phyloP scores from a whole-genome alignment of 2,113 vertebrate species.

The Corynorhinus townsendii region DNA sequence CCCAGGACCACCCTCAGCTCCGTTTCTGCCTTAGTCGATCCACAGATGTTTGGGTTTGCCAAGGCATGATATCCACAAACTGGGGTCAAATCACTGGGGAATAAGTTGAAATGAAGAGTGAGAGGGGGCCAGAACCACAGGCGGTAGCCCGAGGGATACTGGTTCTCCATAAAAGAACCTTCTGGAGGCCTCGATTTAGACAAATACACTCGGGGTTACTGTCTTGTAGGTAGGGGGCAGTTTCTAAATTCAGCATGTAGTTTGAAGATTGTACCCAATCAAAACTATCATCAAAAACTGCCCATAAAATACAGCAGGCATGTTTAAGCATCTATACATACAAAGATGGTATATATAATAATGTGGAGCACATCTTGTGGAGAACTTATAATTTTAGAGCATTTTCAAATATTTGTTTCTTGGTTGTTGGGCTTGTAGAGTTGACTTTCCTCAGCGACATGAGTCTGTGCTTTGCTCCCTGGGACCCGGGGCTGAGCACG shows the following conservation, averaged over 20 bases:
- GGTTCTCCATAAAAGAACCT: not conserved
- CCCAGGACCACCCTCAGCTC: not conserved
- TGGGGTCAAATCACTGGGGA: not conserved
- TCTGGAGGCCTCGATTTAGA: not conserved
- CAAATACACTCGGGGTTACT: not conserved
- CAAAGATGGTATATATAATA: not conserved
- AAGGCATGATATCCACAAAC: not conserved
- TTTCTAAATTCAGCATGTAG: not conserved
- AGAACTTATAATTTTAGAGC: not conserved
- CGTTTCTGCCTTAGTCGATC: not conserved
- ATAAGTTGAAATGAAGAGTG: not conserved
- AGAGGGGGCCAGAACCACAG: not conserved
- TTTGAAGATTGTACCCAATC: not conserved
- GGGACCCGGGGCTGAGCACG: too few species aligned
- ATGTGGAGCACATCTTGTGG: not conserved
- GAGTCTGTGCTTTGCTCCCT: not conserved
- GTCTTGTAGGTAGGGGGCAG: not conserved
- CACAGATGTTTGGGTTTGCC: not conserved
- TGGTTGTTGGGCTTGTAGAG: not conserved
- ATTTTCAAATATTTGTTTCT: not conserved
- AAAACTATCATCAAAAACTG: not conserved
- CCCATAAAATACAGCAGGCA: not conserved
- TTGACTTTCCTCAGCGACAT: not conserved
- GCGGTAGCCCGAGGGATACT: rapidly evolving
- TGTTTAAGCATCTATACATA: not conserved